A percentile compares a stretch with the other conserved stretches of the same genome.
phyloP scores from a whole-genome alignment of 2,888 invertebrate genomes.

The Hydrotaea diabolus region DNA sequence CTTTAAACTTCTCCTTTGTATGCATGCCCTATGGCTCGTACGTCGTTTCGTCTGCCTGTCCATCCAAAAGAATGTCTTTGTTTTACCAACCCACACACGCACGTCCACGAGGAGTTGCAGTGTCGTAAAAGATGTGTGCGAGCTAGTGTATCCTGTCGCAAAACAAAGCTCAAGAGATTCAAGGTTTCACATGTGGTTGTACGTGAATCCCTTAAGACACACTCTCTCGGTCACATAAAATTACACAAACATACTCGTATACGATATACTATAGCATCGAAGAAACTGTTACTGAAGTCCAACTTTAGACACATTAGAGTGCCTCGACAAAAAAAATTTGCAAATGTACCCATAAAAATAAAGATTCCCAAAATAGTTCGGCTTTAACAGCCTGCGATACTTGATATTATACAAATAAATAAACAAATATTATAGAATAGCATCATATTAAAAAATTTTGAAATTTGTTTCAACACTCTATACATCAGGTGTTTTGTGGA shows the following conservation, averaged over 20 bases:
- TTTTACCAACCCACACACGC: background rate
- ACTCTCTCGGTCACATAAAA: background rate
- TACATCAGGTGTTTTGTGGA: no score
- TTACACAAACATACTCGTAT: background rate
- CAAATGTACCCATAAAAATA: no score
- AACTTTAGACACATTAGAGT: no score
- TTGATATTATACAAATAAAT: no score
- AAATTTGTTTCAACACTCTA: no score
- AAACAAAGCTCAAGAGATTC: constrained; percentile 8
- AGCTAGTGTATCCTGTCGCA: constrained; percentile 11
- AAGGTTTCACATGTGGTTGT: constrained; percentile 31
- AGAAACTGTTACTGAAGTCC: background rate
- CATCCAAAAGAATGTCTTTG: constrained; percentile 3
- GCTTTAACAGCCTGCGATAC: no score
- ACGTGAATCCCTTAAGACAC: constrained; percentile 8
- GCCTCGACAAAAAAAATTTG: no score
- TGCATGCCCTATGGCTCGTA: background rate
- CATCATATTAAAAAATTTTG: no score
- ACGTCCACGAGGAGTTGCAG: background rate
- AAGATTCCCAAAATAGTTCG: no score
- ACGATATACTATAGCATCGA: background rate
- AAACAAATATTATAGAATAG: no score
- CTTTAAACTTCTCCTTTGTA: background rate
- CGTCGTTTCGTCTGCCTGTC: background rate
- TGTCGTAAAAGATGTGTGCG: background rate